A percentile compares a stretch with the other conserved stretches of the same genome.
Evolutionary conservation across 2,113 vertebrate genomes (phyloP).

Genomic region (Coptodon rendalli): DNA sequence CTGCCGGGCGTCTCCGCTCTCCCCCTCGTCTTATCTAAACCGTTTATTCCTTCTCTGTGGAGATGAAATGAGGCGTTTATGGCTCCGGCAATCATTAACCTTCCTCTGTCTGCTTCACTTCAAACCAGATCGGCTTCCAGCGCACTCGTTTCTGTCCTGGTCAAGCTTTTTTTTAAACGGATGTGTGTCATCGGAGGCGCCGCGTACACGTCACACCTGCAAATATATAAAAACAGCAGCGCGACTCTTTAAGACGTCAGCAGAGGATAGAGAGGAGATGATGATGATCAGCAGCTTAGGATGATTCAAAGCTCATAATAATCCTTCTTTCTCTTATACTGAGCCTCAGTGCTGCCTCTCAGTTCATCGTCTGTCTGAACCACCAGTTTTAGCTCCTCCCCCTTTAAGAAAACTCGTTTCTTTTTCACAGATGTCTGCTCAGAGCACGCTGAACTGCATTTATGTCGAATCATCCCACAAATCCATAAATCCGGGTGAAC

Average conservation of each 20-base stretch:
- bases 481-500: accelerated
- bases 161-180: background rate
- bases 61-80: background rate
- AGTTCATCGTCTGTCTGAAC: background rate
- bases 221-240: accelerated
- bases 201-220: accelerated
- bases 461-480: background rate
- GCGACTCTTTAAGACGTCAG: accelerated
- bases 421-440: background rate
- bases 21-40: background rate
- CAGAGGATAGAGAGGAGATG: background rate
- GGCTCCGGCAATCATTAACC: background rate
- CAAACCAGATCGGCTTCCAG: background rate
- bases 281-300: background rate
- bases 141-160: background rate
- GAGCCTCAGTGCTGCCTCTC: background rate
- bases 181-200: background rate
- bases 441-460: accelerated
- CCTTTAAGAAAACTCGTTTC: accelerated
- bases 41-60: background rate
- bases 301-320: background rate
- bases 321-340: background rate
- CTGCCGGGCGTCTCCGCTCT: background rate
- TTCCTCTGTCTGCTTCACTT: background rate
- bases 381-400: background rate